These are phyloP conservation scores for Oryzias curvinotus DNA, from an alignment of 2,113 vertebrate genomes.

Conservation along the genomic window DNA sequence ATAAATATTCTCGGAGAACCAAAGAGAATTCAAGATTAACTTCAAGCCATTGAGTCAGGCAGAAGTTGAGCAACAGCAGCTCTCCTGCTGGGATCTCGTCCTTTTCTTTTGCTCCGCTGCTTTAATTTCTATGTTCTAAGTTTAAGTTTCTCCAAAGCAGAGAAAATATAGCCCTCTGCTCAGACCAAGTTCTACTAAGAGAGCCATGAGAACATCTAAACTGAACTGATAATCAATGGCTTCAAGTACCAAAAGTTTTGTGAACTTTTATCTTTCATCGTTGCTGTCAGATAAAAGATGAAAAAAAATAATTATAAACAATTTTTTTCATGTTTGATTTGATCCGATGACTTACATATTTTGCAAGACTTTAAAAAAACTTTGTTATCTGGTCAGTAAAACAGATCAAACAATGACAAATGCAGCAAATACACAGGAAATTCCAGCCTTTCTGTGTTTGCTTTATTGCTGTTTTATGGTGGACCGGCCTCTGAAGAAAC, in stretches of 20 bases:
- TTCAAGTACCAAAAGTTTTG: neutral
- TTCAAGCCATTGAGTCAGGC: conserved; percentile 55
- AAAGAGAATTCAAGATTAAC: conserved; percentile 60
- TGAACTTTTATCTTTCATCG: neutral
- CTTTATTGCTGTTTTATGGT: conserved; percentile 59
- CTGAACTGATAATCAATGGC: neutral
- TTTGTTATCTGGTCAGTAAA: conserved; percentile 27
- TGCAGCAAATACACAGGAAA: conserved; percentile 68
- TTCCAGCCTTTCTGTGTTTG: conserved; percentile 65
- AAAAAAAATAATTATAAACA: neutral
- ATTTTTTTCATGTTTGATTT: neutral
- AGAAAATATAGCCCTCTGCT: conserved; percentile 40
- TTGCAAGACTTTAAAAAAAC: conserved; percentile 1
- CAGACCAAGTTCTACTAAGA: conserved; percentile 45
- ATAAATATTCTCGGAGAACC: conserved; percentile 29
- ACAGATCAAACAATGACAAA: conserved; percentile 23
- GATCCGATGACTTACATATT: neutral
- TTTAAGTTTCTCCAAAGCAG: conserved; percentile 38
- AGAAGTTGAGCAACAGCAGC: conserved; percentile 62
- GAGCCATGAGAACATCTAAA: conserved; percentile 45
- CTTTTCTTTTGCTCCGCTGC: conserved; percentile 42
- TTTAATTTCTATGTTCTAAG: conserved; percentile 15
- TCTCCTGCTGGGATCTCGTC: conserved; percentile 65
- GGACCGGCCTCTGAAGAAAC: conserved; percentile 39
- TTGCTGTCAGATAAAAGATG: neutral